Base-by-base conservation (phyloP, 2,797 vertebrate genomes). In the Aldrovandia affinis region DNA sequence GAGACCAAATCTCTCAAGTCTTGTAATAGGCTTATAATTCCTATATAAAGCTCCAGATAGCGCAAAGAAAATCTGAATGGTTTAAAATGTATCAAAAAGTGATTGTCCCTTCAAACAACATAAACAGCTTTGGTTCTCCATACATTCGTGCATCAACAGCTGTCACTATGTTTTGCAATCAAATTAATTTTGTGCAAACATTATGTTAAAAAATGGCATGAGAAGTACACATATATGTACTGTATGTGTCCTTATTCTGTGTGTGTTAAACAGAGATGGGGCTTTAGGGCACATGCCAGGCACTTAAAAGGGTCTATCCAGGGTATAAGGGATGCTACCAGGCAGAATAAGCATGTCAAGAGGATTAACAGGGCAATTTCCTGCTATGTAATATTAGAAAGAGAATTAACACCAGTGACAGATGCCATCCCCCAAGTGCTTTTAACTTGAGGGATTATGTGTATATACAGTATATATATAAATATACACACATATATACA, bases 341-440 rank as follows among this genome's bases (percentile, higher is more conserved):
- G 68, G 68, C 65, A 30, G 63, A 86, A 81, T 87, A 85, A 90
- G 84, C 61, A 15, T 78, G 84, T 68, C 86, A 52, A 85, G 83
- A 86, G 85, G 87, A 88, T 88, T 89, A 89, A 33, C 75, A 33
- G 70, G 54, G 61, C 80, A 75, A 88, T 88, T 83, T 83, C 57
- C 5, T 1, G 81, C 84, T 81, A 79, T 50, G 57, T 77, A 57
- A 83, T 84, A 85, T 85, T 81, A 85, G 84, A 83, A 75, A 77
- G 81, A 85, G 87, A 89, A 83, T 86, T 87, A 88, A 81, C 83
- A 83, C 54, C 70, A 81, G 86, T 81, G 84, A 86, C 87, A 86
- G 81, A 86, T 63, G 84, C 80, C 15, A 25, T 81, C 83, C 68
- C 57, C 83, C 68, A 85, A 85, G 81, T 84, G 78, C 79, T 73